phyloP scores from a whole-genome alignment of 1,140 invertebrate genomes.

The Pseudomyrmex dendroicus region DNA sequence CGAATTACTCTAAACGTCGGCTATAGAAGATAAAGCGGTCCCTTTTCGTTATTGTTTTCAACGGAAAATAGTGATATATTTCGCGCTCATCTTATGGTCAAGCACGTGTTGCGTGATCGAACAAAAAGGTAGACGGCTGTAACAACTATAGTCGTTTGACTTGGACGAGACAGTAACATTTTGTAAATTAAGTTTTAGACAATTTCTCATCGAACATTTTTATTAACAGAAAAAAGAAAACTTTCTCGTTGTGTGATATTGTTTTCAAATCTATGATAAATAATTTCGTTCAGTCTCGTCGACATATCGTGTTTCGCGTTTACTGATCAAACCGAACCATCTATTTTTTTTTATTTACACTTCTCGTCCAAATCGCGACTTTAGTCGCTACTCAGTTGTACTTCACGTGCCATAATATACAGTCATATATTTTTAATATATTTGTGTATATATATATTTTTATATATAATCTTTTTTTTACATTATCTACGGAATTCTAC shows the following conservation, averaged over 20 bases:
- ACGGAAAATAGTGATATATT: conserved; percentile 50
- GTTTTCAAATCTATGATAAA: too few species aligned
- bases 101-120: conserved; percentile 28
- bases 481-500: conserved; percentile 38
- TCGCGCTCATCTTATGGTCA: conserved; percentile 6
- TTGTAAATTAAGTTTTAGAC: too few species aligned
- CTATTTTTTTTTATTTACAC: conserved; percentile 19
- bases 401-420: conserved; percentile 24
- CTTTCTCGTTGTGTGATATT: neutral
- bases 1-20: conserved; percentile 28
- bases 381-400: conserved; percentile 25
- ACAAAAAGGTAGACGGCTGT: conserved; percentile 35
- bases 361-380: conserved; percentile 40
- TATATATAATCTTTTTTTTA: conserved; percentile 43
- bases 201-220: too few species aligned
- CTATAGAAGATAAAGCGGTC: conserved; percentile 54
- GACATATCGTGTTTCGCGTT: too few species aligned
- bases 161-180: conserved; percentile 27
- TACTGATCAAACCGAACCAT: neutral
- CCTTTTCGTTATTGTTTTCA: conserved; percentile 55
- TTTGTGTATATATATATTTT: conserved; percentile 11
- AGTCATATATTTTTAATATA: conserved; percentile 9
- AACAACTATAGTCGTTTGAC: conserved; percentile 23
- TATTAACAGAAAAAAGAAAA: neutral
- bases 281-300: too few species aligned